Evolutionary conservation across 2,113 vertebrate species (phyloP).

Genomic region (Poeciliopsis prolifica): DNA sequence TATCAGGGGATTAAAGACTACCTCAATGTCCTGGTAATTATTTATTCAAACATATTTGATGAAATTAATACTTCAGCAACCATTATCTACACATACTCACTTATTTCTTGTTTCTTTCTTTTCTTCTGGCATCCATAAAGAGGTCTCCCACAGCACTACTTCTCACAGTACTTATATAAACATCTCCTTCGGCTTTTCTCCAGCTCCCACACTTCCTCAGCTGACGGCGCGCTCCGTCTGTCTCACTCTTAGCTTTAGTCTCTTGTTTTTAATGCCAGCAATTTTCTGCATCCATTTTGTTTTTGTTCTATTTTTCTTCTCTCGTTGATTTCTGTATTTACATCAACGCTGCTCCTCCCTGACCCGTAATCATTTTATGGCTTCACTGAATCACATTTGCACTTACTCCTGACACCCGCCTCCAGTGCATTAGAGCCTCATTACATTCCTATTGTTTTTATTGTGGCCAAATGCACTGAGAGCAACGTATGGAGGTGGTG

Average conservation of each 20-base stretch:
- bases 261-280: not conserved
- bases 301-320: constrained; percentile 4
- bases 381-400: constrained; percentile 10
- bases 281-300: not conserved
- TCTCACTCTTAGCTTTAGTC: not conserved
- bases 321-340: not conserved
- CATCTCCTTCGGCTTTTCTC: constrained; percentile 14
- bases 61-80: constrained; percentile 65
- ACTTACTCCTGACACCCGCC: not conserved
- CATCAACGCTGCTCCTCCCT: not conserved
- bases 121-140: constrained; percentile 27
- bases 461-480: constrained; percentile 1
- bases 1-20: constrained; percentile 25
- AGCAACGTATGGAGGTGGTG: constrained; percentile 1
- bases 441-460: constrained; percentile 23
- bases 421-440: constrained; percentile 20
- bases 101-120: constrained; percentile 17
- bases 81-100: not conserved
- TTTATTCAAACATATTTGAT: constrained; percentile 67
- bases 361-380: not conserved
- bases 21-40: constrained; percentile 47
- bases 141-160: constrained; percentile 38
- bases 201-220: constrained; percentile 40
- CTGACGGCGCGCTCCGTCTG: not conserved
- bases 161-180: constrained; percentile 49